Conservation (phyloP, 2,113 vertebrate species). For the Arothron firmamentum region DNA sequence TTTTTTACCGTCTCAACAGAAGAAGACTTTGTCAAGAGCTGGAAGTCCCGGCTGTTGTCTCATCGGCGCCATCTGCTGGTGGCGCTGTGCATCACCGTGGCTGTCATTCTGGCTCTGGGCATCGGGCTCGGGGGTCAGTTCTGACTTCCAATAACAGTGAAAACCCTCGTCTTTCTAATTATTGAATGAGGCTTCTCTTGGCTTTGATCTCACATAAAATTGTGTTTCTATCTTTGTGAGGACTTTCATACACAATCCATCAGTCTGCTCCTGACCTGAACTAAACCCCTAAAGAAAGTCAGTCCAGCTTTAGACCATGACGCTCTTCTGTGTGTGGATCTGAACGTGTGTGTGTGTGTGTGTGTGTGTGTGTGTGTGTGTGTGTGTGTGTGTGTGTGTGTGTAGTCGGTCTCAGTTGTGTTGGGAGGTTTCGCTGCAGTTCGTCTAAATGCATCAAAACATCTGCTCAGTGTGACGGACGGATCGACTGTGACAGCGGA, state of each 20-base stretch:
- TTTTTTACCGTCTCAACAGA: constrained; percentile 16
- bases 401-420: constrained; percentile 72
- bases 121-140: constrained; percentile 74
- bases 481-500: constrained; percentile 65
- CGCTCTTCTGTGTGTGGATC: background rate
- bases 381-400: constrained; percentile 9
- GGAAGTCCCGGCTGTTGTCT: constrained; percentile 39
- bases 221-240: too few species aligned
- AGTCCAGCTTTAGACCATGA: too few species aligned
- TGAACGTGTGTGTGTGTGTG: constrained; percentile 2
- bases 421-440: constrained; percentile 72
- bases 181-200: too few species aligned
- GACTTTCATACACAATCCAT: too few species aligned
- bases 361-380: constrained; percentile 7
- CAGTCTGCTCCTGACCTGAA: too few species aligned
- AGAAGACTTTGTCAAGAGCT: constrained; percentile 53
- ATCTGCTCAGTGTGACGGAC: constrained; percentile 69
- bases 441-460: constrained; percentile 65
- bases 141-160: background rate
- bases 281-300: background rate
- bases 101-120: constrained; percentile 45
- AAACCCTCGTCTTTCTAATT: background rate
- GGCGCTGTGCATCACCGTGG: constrained; percentile 46
- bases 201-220: too few species aligned
- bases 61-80: constrained; percentile 53